phyloP scores from a whole-genome alignment of 2,113 vertebrate genomes.

The Dipodomys ordii region DNA sequence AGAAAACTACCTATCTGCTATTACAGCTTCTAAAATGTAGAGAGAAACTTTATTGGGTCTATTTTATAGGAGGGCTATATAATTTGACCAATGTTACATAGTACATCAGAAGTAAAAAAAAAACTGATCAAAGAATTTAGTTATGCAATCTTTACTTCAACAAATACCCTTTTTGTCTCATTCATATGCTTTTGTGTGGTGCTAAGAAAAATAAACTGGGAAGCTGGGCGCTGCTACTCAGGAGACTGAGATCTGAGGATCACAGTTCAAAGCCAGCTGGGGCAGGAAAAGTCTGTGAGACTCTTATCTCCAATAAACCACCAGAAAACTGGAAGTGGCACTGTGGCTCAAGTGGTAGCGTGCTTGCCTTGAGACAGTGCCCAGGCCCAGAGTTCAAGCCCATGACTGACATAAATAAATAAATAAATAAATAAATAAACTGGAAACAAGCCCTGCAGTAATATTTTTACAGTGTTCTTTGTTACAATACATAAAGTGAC shows the following conservation, averaged over 20 bases:
- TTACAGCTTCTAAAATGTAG: slow-evolving; percentile 6
- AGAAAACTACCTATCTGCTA: slow-evolving; percentile 16
- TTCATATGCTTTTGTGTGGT: background rate
- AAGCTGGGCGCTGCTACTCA: no score
- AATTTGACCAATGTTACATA: background rate
- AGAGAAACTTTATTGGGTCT: background rate
- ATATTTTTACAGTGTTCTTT: background rate
- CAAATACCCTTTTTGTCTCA: slow-evolving; percentile 11
- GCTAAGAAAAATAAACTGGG: background rate
- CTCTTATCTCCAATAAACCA: no score
- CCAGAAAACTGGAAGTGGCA: no score
- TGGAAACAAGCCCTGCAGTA: background rate
- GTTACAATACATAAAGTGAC: background rate
- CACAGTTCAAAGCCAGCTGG: no score
- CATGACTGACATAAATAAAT: no score
- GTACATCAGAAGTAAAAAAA: slow-evolving; percentile 24
- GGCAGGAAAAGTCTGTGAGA: no score
- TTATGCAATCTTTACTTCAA: slow-evolving; percentile 34
- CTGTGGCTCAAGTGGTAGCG: no score
- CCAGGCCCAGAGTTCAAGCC: no score
- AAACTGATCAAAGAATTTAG: background rate
- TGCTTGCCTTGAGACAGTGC: no score
- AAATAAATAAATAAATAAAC: no score
- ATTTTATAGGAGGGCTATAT: background rate
- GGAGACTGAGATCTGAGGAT: no score